Evolutionary conservation across 1,140 invertebrate species (phyloP).

Genomic region (Tigriopus japonicus): DNA sequence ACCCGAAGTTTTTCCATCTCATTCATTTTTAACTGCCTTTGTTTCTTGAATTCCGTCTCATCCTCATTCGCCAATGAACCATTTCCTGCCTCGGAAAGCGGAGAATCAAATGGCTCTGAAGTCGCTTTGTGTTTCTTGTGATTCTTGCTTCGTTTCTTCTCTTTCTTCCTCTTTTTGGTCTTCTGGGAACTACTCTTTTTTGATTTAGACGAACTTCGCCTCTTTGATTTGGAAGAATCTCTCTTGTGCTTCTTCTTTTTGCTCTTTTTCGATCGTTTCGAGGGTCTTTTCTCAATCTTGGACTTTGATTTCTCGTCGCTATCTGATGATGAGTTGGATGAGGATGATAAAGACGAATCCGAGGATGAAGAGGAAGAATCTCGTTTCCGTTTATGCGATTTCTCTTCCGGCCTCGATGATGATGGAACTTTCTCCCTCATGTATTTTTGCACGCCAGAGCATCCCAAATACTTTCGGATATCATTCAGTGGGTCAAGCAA

Average conservation of each 20-base stretch:
- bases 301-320: too few relatives aligned
- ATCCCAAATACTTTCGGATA: constrained; percentile 37
- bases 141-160: constrained; percentile 17
- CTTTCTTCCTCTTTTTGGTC: constrained; percentile 16
- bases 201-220: too few relatives aligned
- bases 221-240: constrained; percentile 16
- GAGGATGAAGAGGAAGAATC: neutral
- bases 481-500: constrained; percentile 48
- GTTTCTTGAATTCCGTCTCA: constrained; percentile 12
- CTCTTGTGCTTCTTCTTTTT: constrained; percentile 18
- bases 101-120: constrained; percentile 10
- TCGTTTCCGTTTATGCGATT: neutral
- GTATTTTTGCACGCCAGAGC: neutral
- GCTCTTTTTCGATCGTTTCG: neutral
- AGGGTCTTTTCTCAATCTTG: neutral
- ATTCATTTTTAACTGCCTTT: constrained; percentile 20
- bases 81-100: constrained; percentile 17
- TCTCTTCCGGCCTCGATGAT: neutral
- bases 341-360: too few relatives aligned
- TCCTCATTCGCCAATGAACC: constrained; percentile 6
- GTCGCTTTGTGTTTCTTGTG: too few relatives aligned
- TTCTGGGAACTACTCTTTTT: neutral
- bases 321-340: too few relatives aligned
- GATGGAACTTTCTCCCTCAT: neutral
- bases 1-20: constrained; percentile 50